These are phyloP conservation scores for Galaxea fascicularis DNA, from an alignment of 92 coral and sea anemone genomes.

Conservation along the genomic window DNA sequence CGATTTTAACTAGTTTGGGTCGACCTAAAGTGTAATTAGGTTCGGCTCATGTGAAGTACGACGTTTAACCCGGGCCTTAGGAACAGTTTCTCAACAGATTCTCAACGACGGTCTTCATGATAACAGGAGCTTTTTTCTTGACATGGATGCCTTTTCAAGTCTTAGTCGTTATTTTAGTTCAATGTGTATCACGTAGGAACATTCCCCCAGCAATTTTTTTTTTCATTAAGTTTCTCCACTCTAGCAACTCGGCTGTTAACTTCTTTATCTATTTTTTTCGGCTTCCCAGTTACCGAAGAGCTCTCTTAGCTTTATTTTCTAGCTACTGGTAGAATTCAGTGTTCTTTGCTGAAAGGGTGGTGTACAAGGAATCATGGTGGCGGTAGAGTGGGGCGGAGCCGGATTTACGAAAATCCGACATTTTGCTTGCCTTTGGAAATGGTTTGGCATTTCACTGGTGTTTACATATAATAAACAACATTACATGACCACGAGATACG, in stretches of 20 bases:
- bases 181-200: not conserved
- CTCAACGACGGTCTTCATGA: slow-evolving; percentile 4
- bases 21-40: too few relatives aligned
- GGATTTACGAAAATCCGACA: too few relatives aligned
- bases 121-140: slow-evolving; percentile 8
- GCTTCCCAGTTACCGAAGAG: slow-evolving; percentile 19
- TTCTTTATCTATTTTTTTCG: not conserved
- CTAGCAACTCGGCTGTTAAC: slow-evolving; percentile 10
- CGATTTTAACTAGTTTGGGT: too few relatives aligned
- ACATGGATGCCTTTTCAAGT: slow-evolving; percentile 47
- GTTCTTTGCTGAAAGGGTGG: not conserved
- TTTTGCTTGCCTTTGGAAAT: too few relatives aligned
- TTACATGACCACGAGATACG: too few relatives aligned
- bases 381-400: too few relatives aligned
- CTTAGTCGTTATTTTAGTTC: not conserved
- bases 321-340: not conserved
- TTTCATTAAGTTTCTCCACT: slow-evolving; percentile 14
- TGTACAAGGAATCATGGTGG: too few relatives aligned
- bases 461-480: too few relatives aligned
- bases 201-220: not conserved
- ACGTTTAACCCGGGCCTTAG: too few relatives aligned
- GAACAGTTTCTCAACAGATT: not conserved
- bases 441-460: too few relatives aligned
- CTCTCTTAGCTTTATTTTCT: slow-evolving; percentile 11
- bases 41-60: too few relatives aligned